phyloP scores from a whole-genome alignment of 1,140 invertebrate species.

The Tribolium madens region DNA sequence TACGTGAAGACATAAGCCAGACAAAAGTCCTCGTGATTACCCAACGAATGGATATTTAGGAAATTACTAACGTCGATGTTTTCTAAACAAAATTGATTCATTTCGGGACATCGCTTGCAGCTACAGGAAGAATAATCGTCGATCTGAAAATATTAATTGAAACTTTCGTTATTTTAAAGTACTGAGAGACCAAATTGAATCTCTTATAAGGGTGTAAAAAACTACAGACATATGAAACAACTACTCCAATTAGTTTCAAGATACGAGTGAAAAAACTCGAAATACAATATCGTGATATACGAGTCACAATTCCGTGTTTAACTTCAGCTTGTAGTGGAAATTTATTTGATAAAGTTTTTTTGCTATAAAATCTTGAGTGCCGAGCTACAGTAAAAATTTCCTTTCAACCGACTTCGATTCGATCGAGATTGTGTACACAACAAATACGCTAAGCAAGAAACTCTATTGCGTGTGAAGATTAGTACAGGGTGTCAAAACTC shows the following conservation, averaged over 20 bases:
- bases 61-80: conserved; percentile 99
- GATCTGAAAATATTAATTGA: conserved; percentile 71
- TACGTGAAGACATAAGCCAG: conserved; percentile 99
- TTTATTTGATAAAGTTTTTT: conserved; percentile 1
- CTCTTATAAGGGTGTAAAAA: no score
- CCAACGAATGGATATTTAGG: conserved; percentile 96
- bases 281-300: background rate
- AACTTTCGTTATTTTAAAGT: background rate
- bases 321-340: background rate
- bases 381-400: background rate
- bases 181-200: no score
- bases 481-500: no score
- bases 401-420: background rate
- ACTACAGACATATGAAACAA: no score
- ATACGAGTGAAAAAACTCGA: background rate
- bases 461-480: no score
- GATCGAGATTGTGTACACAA: background rate
- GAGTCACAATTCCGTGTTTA: background rate
- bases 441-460: background rate
- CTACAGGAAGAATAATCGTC: conserved; percentile 89
- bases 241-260: no score
- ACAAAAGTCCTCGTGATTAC: conserved; percentile 98
- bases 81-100: conserved; percentile 95
- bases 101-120: conserved; percentile 74
- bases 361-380: background rate